Percentiles rank a stretch among this genome's conserved stretches.
These are phyloP conservation scores for Phoxinus dragarum DNA, from an alignment of 2,797 vertebrate species.

Conservation along the genomic window DNA sequence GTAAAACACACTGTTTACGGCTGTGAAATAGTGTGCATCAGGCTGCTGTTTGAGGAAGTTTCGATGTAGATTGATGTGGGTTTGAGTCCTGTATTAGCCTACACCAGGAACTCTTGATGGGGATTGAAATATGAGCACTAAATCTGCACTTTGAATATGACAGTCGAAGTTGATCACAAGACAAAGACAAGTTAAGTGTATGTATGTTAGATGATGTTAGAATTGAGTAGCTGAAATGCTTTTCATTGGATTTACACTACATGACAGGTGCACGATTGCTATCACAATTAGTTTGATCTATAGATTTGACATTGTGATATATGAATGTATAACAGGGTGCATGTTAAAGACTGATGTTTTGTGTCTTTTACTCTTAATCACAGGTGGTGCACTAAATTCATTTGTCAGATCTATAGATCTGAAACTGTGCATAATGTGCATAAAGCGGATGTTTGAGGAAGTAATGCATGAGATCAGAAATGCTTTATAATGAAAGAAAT, in stretches of 20 bases:
- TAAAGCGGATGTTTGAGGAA: background rate
- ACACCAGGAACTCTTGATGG: slow-evolving; percentile 49
- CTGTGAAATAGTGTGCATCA: slow-evolving; percentile 63
- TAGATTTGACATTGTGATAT: background rate
- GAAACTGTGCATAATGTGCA: background rate
- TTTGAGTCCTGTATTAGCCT: slow-evolving; percentile 44
- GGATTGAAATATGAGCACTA: background rate
- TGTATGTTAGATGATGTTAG: background rate
- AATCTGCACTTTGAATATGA: background rate
- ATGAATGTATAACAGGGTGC: background rate
- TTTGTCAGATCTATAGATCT: background rate
- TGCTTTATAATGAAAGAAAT: background rate
- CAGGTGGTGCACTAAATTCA: background rate
- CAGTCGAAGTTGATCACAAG: background rate
- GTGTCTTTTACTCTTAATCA: background rate
- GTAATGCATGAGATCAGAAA: background rate
- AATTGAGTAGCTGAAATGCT: background rate
- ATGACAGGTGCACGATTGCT: background rate
- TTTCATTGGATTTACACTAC: background rate
- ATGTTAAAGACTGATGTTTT: background rate
- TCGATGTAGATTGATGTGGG: slow-evolving; percentile 60
- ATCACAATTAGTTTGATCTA: background rate
- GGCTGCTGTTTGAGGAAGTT: slow-evolving; percentile 67
- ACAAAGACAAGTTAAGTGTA: background rate
- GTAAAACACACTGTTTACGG: slow-evolving; percentile 56